Percentiles rank a stretch among this genome's conserved stretches.
These are phyloP conservation scores for Lepus americanus DNA, from an alignment of 2,113 vertebrate species.

Conservation along the genomic window DNA sequence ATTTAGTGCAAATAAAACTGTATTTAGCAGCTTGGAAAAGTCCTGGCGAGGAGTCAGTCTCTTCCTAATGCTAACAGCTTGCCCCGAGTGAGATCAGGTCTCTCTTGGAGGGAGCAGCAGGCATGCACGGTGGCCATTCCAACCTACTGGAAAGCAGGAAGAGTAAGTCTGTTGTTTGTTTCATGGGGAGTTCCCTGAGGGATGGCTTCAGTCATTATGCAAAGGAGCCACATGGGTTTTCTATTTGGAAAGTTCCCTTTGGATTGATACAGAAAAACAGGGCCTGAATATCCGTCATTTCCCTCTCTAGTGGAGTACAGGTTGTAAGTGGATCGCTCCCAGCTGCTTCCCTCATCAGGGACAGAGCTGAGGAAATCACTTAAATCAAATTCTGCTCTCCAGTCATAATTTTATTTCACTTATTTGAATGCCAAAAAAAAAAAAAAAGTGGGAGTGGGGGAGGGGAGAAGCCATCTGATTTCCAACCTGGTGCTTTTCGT, in stretches of 20 bases:
- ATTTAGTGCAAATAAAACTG: slow-evolving; percentile 75
- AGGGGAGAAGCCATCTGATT: slow-evolving; percentile 48
- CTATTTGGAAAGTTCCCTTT: slow-evolving; percentile 45
- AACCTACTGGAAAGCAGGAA: background rate
- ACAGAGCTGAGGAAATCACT: background rate
- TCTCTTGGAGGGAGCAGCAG: background rate
- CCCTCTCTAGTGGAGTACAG: background rate
- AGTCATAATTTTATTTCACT: slow-evolving; percentile 38
- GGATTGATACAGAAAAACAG: background rate
- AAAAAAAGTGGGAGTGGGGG: background rate
- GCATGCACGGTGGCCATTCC: background rate
- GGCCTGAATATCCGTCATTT: background rate
- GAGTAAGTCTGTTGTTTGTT: background rate
- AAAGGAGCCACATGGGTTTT: slow-evolving; percentile 39
- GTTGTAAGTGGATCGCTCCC: background rate
- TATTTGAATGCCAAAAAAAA: slow-evolving; percentile 12
- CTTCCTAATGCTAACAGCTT: background rate
- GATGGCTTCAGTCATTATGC: slow-evolving; percentile 31
- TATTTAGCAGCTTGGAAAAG: slow-evolving; percentile 76
- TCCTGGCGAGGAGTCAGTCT: slow-evolving; percentile 9
- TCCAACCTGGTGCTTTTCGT: slow-evolving; percentile 51
- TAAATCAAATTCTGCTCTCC: slow-evolving; percentile 17
- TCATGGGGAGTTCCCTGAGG: background rate
- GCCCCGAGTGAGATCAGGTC: background rate
- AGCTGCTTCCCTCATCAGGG: background rate